These are phyloP conservation scores for Brachionus rubens DNA, from an alignment of 1,140 invertebrate species.

Conservation along the genomic window DNA sequence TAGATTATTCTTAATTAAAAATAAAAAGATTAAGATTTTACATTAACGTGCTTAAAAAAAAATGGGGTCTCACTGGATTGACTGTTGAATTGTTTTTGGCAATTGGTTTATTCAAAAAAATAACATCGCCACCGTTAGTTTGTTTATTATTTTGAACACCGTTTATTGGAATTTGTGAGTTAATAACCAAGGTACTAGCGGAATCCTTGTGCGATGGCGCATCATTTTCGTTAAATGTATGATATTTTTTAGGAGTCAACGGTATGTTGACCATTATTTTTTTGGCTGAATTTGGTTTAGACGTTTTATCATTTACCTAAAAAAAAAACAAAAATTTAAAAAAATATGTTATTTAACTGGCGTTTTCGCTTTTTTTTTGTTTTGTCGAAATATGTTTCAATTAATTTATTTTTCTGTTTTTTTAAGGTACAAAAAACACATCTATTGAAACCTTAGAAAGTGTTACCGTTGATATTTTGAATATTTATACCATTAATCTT, in stretches of 20 bases:
- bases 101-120: constrained; percentile 9
- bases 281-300: background rate
- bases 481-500: too few species aligned
- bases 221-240: constrained; percentile 43
- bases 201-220: constrained; percentile 41
- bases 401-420: too few species aligned
- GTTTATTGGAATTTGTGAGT: background rate
- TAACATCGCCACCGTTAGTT: background rate
- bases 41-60: too few species aligned
- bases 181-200: background rate
- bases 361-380: background rate
- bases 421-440: too few species aligned
- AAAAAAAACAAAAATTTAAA: background rate
- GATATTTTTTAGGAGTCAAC: constrained; percentile 35
- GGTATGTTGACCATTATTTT: constrained; percentile 33
- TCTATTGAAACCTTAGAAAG: too few species aligned
- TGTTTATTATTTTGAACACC: background rate
- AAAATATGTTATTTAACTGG: background rate
- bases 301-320: constrained; percentile 26
- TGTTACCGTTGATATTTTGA: too few species aligned
- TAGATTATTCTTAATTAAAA: background rate
- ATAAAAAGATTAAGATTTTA: background rate
- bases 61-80: background rate
- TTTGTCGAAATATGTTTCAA: too few species aligned
- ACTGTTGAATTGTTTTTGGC: constrained; percentile 22